Base-by-base conservation (phyloP, 2,888 invertebrate genomes). In the Xestia c-nigrum region DNA sequence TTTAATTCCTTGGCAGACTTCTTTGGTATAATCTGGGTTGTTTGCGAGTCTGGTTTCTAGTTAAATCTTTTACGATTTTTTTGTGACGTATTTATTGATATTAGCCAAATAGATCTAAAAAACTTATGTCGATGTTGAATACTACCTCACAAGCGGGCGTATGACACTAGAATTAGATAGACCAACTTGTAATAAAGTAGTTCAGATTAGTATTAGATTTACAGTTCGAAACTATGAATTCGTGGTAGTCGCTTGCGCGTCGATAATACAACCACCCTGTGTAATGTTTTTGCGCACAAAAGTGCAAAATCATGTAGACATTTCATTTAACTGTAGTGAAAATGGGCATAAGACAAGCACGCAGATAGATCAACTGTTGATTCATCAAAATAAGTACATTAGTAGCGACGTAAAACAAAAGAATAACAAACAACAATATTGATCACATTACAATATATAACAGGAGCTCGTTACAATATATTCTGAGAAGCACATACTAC, bases 401-500 rank as follows among this genome's bases (percentile, higher is more conserved):
- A 57, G 5, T 0, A 52, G 10, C 21, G 24, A 31, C 24, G 46
- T 40, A 79, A 79, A 76, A 80, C 76, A 79, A 59, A 63, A 10
- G 31, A 74, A 63, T 16, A 75, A 77, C 52, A 71, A 59, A 70
- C 52, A 78, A 65, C 43, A 72, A 52, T 47, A 70, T n/a, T 40
- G 46, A 81, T 72, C 47, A 69, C 47, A 67, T 81, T 74, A 67
- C 67, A 77, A 73, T 80, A 72, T 69, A 75, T 38, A 38, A 61
- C 38, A 12, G 76, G 50, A 47, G 70, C 67, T 77, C 50, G 24
- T 78, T 74, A 74, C 66, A 69, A 69, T 52, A 68, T 50, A 63
- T 80, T 85, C 79, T 76, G 16, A 57, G 78, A 59, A 74, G 75
- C 76, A 69, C 63, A 68, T 40, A 38, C 63, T 10, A 67, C 61